These are phyloP conservation scores for Tinea semifulvella DNA, from an alignment of 2,888 invertebrate species.

Conservation along the genomic window DNA sequence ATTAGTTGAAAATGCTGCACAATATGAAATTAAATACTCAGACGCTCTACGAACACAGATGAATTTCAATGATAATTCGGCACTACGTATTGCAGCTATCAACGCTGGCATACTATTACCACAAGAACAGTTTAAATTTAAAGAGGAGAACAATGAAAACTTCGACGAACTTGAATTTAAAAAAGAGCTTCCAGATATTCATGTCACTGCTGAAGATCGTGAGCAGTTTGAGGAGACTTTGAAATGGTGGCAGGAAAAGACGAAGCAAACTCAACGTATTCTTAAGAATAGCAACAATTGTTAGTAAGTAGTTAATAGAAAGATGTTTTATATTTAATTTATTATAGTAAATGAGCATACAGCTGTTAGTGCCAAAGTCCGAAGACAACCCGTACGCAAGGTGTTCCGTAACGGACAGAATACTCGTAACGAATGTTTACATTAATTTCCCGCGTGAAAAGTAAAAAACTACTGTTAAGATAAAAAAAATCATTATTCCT, in stretches of 20 bases:
- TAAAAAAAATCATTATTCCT: no score
- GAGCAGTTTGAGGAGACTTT: conserved; percentile 60
- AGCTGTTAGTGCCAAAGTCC: conserved; percentile 60
- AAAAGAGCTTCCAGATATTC: conserved; percentile 55
- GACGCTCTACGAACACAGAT: conserved; percentile 45
- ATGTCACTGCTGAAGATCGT: conserved; percentile 56
- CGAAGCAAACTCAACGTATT: conserved; percentile 37
- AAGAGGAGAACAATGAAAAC: conserved; percentile 45
- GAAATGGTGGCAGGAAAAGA: conserved; percentile 64
- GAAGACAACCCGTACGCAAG: conserved; percentile 49
- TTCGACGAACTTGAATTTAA: conserved; percentile 57
- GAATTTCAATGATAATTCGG: conserved; percentile 32
- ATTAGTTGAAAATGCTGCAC: conserved; percentile 34
- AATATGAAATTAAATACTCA: conserved; percentile 59
- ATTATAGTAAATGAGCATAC: conserved; percentile 24
- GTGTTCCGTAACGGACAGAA: conserved; percentile 52
- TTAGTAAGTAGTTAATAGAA: conserved; percentile 14
- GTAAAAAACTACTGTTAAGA: no score
- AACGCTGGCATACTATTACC: conserved; percentile 41
- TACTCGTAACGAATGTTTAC: background rate
- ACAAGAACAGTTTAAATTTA: conserved; percentile 41
- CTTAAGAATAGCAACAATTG: conserved; percentile 27
- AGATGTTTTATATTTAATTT: conserved; percentile 25
- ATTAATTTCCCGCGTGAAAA: conserved; percentile 2
- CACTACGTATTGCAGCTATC: conserved; percentile 36